Evolutionary conservation across 2,797 vertebrate genomes (phyloP).

Genomic region (Tachyglossus aculeatus): DNA sequence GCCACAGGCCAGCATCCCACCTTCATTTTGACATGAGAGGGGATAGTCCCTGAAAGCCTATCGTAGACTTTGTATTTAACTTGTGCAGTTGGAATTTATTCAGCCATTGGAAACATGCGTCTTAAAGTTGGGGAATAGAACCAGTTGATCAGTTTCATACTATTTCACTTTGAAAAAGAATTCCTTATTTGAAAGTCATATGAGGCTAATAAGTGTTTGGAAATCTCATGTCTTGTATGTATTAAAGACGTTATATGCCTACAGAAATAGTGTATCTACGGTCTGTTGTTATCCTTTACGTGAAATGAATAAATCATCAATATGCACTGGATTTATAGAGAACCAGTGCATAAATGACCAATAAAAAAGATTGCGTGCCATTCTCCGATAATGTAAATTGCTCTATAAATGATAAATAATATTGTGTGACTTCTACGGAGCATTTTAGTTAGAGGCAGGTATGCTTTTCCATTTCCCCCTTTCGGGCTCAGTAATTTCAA

Average conservation of each 20-base stretch:
- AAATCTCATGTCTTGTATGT: neutral
- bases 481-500: slow-evolving; percentile 16
- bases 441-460: slow-evolving; percentile 26
- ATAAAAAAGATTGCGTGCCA: slow-evolving; percentile 37
- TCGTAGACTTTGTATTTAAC: too few relatives aligned
- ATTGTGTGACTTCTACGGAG: slow-evolving; percentile 15
- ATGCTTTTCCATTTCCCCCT: slow-evolving; percentile 2
- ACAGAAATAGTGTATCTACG: neutral
- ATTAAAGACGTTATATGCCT: neutral
- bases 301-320: slow-evolving; percentile 40
- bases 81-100: too few relatives aligned
- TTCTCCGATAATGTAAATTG: slow-evolving; percentile 41
- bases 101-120: too few relatives aligned
- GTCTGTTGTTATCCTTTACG: slow-evolving; percentile 23
- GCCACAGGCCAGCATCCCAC: too few relatives aligned
- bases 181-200: neutral
- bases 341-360: slow-evolving; percentile 46
- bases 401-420: slow-evolving; percentile 42
- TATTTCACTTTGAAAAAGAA: neutral
- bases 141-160: neutral
- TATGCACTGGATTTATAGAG: slow-evolving; percentile 33
- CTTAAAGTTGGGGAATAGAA: too few relatives aligned
- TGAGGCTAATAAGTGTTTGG: neutral
- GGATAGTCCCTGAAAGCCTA: too few relatives aligned
- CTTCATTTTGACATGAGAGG: too few relatives aligned